These are phyloP conservation scores for Ctenopoma kingsleyae DNA, from an alignment of 2,797 vertebrate species.

Conservation along the genomic window DNA sequence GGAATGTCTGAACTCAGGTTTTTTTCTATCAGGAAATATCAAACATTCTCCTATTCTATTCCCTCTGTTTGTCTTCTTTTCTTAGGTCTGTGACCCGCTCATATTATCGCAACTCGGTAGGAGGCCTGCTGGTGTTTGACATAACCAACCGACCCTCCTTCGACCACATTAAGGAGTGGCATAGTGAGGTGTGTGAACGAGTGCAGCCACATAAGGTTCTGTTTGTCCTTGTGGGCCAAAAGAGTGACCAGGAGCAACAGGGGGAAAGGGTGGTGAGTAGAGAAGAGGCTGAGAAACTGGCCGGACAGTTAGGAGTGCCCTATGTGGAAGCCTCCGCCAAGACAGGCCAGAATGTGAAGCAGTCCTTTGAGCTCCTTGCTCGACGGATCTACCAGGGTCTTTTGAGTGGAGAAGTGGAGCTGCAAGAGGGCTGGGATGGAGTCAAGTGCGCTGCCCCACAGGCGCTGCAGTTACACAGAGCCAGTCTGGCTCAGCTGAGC, in stretches of 20 bases:
- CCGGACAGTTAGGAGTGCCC: slow-evolving; percentile 74
- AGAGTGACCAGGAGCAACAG: slow-evolving; percentile 81
- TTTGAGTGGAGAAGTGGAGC: slow-evolving; percentile 74
- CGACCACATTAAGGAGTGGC: slow-evolving; percentile 85
- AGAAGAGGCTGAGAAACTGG: slow-evolving; percentile 86
- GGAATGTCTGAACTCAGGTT: slow-evolving; percentile 14
- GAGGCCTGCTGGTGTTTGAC: slow-evolving; percentile 89
- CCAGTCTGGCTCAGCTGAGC: slow-evolving; percentile 30
- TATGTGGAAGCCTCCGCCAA: slow-evolving; percentile 89
- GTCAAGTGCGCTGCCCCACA: slow-evolving; percentile 82
- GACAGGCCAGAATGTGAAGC: slow-evolving; percentile 82
- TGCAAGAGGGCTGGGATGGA: slow-evolving; percentile 85
- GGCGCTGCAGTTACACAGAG: slow-evolving; percentile 48
- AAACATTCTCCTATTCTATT: not conserved
- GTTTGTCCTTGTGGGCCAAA: slow-evolving; percentile 89
- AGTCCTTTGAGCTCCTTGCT: slow-evolving; percentile 84
- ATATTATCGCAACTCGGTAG: slow-evolving; percentile 89
- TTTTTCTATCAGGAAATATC: slow-evolving; percentile 12
- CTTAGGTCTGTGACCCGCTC: slow-evolving; percentile 90
- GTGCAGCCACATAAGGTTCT: slow-evolving; percentile 82
- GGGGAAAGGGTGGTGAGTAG: slow-evolving; percentile 76
- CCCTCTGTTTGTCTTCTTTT: not conserved
- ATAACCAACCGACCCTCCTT: slow-evolving; percentile 88
- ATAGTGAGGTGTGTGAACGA: slow-evolving; percentile 85
- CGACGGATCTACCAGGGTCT: slow-evolving; percentile 83